Evolutionary conservation across 2,888 invertebrate genomes (phyloP).

Genomic region (Plagodis dolabraria): DNA sequence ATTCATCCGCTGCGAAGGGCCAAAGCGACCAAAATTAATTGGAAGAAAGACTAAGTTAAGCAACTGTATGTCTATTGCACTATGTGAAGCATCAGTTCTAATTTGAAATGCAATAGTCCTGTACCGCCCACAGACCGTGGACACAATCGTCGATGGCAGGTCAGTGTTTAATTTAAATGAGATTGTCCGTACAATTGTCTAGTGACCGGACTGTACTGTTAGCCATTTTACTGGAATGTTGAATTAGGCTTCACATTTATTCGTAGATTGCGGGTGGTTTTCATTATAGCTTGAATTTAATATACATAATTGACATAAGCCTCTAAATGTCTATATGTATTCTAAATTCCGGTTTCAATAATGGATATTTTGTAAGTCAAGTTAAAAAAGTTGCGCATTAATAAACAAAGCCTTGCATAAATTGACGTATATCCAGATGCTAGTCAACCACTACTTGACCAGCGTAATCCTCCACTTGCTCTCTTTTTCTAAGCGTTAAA

Average conservation of each 20-base stretch:
- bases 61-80: conserved; percentile 10
- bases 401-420: too few relatives aligned
- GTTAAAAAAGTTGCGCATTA: too few relatives aligned
- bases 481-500: too few relatives aligned
- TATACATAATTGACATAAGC: too few relatives aligned
- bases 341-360: too few relatives aligned
- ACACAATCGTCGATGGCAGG: conserved; percentile 10
- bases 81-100: conserved; percentile 20
- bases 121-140: conserved; percentile 3
- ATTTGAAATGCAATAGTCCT: conserved; percentile 37
- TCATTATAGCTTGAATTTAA: background rate
- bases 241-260: background rate
- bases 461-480: too few relatives aligned
- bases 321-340: too few relatives aligned
- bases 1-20: background rate
- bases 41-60: background rate
- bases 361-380: too few relatives aligned
- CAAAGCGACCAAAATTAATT: background rate
- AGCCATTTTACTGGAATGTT: background rate
- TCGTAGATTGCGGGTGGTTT: background rate
- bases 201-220: conserved; percentile 1
- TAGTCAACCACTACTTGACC: too few relatives aligned
- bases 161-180: conserved; percentile 31
- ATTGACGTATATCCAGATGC: too few relatives aligned
- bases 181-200: conserved; percentile 11